phyloP scores from a whole-genome alignment of 2,113 vertebrate genomes.

The Empidonax alnorum region DNA sequence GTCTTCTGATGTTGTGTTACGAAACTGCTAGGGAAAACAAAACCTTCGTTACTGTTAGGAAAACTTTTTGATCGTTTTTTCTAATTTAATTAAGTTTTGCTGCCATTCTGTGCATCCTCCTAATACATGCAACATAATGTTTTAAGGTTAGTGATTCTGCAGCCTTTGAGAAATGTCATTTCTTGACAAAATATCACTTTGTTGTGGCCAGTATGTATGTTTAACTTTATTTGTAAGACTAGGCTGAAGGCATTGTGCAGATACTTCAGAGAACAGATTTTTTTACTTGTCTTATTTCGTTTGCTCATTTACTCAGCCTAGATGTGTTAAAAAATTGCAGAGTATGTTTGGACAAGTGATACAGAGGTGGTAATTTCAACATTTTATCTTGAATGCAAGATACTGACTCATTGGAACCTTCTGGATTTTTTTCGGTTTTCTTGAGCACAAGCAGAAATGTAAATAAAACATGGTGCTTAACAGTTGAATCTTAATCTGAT shows the following conservation, averaged over 20 bases:
- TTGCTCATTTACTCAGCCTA: neutral
- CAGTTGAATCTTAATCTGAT: conserved; percentile 34
- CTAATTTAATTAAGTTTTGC: neutral
- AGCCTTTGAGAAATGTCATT: neutral
- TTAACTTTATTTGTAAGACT: neutral
- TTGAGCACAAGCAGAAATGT: neutral
- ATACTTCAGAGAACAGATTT: neutral
- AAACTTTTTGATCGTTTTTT: neutral
- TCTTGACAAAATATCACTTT: neutral
- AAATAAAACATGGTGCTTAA: neutral
- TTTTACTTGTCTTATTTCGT: neutral
- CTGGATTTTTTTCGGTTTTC: neutral
- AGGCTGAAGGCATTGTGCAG: neutral
- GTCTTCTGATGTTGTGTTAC: conserved; percentile 43
- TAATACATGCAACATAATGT: neutral
- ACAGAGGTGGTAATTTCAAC: neutral
- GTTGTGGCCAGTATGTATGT: neutral
- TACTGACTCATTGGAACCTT: neutral
- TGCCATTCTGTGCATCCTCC: fast-evolving
- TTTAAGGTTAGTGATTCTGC: neutral
- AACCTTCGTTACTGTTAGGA: conserved; percentile 25
- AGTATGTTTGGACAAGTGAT: neutral
- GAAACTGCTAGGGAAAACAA: conserved; percentile 52
- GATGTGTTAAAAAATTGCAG: neutral
- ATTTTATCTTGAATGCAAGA: neutral